Conservation (phyloP, 2,113 vertebrate genomes). For the Ciconia maguari region DNA sequence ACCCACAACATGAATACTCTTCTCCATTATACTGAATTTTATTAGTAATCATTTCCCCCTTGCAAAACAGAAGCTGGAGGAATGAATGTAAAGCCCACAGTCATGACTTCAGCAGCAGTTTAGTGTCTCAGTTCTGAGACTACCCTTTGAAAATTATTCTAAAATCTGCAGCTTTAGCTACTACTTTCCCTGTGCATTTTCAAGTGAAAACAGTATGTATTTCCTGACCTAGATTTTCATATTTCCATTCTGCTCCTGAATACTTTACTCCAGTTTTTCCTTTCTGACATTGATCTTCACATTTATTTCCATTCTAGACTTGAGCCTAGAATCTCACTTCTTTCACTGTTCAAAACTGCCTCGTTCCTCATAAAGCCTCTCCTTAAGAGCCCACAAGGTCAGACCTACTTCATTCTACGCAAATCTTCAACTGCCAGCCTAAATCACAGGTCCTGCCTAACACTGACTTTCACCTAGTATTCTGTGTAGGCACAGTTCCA, state of each 20-base stretch:
- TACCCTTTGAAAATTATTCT: not conserved
- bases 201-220: not conserved
- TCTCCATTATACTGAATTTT: not conserved
- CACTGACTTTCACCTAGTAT: not conserved
- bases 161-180: not conserved
- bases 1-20: not conserved
- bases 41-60: not conserved
- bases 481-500: not conserved
- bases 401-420: not conserved
- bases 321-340: not conserved
- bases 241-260: not conserved
- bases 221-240: not conserved
- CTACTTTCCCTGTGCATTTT: not conserved
- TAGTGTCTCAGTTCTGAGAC: not conserved
- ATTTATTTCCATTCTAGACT: not conserved
- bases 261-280: not conserved
- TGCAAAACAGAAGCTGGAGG: not conserved
- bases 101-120: not conserved
- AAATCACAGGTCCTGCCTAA: not conserved
- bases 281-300: not conserved
- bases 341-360: not conserved
- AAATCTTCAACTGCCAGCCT: not conserved
- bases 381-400: not conserved
- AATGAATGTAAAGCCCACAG: not conserved
- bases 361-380: not conserved